phyloP scores from a whole-genome alignment of 1,140 invertebrate species.

The Heliothis subflexa region DNA sequence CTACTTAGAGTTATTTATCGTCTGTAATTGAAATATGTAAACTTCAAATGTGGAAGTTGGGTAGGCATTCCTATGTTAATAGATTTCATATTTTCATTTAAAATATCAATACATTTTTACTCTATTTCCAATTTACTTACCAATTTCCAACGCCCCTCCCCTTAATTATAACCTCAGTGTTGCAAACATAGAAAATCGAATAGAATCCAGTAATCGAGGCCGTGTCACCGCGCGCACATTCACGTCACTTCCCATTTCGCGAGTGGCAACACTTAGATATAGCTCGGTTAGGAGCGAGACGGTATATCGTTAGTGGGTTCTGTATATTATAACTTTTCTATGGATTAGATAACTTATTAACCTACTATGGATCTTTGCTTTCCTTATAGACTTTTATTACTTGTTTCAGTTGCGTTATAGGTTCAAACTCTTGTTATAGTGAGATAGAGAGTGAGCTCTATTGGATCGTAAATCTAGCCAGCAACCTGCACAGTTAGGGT shows the following conservation, averaged over 20 bases:
- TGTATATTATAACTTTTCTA: neutral
- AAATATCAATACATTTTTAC: too few species aligned
- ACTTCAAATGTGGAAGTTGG: too few species aligned
- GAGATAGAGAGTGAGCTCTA: too few species aligned
- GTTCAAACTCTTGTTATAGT: too few species aligned
- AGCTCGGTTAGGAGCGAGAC: neutral
- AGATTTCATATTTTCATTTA: too few species aligned
- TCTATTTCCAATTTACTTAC: neutral
- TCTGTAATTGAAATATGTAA: too few species aligned
- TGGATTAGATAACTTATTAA: neutral
- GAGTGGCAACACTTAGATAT: constrained; percentile 60
- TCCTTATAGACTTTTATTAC: too few species aligned
- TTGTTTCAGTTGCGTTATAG: too few species aligned
- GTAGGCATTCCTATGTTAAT: too few species aligned
- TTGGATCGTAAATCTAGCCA: too few species aligned
- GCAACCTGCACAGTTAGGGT: too few species aligned
- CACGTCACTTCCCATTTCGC: constrained; percentile 69
- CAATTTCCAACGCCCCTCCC: neutral
- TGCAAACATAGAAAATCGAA: constrained; percentile 46
- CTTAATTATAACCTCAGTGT: constrained; percentile 30
- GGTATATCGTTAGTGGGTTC: neutral
- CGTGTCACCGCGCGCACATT: constrained; percentile 55
- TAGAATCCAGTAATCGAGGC: constrained; percentile 47
- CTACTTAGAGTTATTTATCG: too few species aligned
- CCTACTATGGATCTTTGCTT: neutral